These are phyloP conservation scores for Acronicta alni DNA, from an alignment of 2,888 invertebrate species.

Conservation along the genomic window DNA sequence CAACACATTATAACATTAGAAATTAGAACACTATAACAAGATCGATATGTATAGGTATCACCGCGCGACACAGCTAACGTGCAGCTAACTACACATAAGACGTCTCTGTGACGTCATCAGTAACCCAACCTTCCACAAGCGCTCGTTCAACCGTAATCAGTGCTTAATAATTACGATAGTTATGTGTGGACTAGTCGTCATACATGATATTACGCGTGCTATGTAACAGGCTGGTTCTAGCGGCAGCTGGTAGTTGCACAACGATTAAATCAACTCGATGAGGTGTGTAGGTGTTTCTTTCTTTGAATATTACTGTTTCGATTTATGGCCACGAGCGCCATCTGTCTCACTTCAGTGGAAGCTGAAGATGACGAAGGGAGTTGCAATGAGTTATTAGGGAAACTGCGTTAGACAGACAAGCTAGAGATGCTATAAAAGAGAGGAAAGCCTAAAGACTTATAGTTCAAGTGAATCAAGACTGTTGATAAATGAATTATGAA, in stretches of 20 bases:
- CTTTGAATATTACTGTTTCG: conserved; percentile 19
- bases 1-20: too few relatives aligned
- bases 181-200: conserved; percentile 3
- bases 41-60: too few relatives aligned
- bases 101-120: neutral
- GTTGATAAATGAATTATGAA: too few relatives aligned
- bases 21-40: too few relatives aligned
- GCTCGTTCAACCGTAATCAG: conserved; percentile 1
- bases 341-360: neutral
- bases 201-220: conserved; percentile 17
- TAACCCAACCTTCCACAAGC: neutral
- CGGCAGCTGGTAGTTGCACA: conserved; percentile 28
- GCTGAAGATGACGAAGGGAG: neutral
- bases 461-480: too few relatives aligned
- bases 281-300: too few relatives aligned
- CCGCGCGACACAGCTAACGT: neutral
- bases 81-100: conserved; percentile 4
- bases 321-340: conserved; percentile 33
- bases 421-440: too few relatives aligned
- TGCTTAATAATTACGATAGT: conserved; percentile 5
- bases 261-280: conserved; percentile 30
- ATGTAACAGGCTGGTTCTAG: conserved; percentile 14
- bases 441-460: too few relatives aligned
- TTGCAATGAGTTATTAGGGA: neutral
- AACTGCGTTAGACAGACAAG: too few relatives aligned